A percentile compares a stretch with the other conserved stretches of the same genome.
phyloP scores from a whole-genome alignment of 2,888 invertebrate genomes.

The Folsomia manolachei region DNA sequence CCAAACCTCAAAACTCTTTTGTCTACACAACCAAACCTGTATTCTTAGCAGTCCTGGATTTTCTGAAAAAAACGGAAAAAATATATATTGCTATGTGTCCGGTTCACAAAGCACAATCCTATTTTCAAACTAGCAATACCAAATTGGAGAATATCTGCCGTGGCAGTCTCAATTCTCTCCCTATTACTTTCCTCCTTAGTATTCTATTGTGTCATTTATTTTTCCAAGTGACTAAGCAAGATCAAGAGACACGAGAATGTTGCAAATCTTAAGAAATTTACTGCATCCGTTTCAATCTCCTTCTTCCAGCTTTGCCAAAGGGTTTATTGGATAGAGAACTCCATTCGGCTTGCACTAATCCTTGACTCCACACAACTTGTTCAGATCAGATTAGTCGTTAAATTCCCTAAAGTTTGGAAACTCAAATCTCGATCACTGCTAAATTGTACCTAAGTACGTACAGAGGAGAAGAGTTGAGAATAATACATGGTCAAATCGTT shows the following conservation, averaged over 20 bases:
- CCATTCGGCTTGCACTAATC: background rate
- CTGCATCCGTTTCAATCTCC: slow-evolving; percentile 14
- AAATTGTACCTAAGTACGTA: background rate
- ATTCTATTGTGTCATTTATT: slow-evolving; percentile 9
- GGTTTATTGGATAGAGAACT: too few relatives aligned
- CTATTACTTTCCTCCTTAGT: slow-evolving; percentile 1
- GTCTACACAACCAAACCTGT: background rate
- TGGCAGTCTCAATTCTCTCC: background rate
- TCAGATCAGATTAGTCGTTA: slow-evolving; percentile 13
- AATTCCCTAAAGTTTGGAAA: background rate
- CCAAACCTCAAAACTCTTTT: background rate
- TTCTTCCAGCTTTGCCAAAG: background rate
- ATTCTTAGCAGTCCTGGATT: background rate
- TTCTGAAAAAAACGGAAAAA: background rate
- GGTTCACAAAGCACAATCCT: background rate
- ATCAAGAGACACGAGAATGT: slow-evolving; percentile 11
- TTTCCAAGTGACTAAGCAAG: slow-evolving; percentile 4
- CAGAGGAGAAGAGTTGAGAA: background rate
- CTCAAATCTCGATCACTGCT: background rate
- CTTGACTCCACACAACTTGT: too few relatives aligned
- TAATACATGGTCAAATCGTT: too few relatives aligned
- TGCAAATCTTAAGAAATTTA: slow-evolving; percentile 15
- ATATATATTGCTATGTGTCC: background rate
- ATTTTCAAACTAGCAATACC: background rate
- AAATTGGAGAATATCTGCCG: background rate